Percentiles rank a stretch among this genome's conserved stretches.
Evolutionary conservation across 2,888 invertebrate species (phyloP).

Genomic region (Sinelater perroti): DNA sequence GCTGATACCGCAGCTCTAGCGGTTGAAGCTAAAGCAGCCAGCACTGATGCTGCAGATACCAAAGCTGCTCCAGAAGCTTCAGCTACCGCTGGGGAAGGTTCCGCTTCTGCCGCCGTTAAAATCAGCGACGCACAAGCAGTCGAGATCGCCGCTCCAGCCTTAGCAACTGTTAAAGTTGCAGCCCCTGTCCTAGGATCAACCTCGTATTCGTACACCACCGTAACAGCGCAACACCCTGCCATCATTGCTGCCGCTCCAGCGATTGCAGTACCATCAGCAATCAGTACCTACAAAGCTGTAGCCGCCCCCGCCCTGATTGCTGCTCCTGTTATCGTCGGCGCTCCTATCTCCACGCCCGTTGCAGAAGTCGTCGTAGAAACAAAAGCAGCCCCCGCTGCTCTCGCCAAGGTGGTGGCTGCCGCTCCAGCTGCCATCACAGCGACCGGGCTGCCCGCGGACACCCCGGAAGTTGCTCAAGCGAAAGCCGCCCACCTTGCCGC

Average conservation of each 20-base stretch:
- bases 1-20: constrained; percentile 53
- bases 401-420: neutral
- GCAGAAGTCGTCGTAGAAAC: no score
- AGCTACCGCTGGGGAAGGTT: neutral
- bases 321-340: neutral
- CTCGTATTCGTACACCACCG: constrained; percentile 31
- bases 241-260: neutral
- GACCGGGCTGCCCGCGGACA: constrained; percentile 52
- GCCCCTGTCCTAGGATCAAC: constrained; percentile 28
- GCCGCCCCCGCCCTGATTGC: neutral
- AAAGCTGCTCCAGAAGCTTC: constrained; percentile 6
- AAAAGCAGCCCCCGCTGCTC: constrained; percentile 3
- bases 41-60: neutral
- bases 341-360: neutral
- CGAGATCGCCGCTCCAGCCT: neutral
- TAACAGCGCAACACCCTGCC: constrained; percentile 22
- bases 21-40: constrained; percentile 8
- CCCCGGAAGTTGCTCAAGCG: constrained; percentile 57
- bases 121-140: constrained; percentile 9
- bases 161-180: constrained; percentile 26
- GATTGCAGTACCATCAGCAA: neutral
- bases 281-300: neutral
- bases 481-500: constrained; percentile 49
- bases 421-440: constrained; percentile 24
- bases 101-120: constrained; percentile 16